Conservation (phyloP, 2,797 vertebrate genomes). For the Dermochelys coriacea region DNA sequence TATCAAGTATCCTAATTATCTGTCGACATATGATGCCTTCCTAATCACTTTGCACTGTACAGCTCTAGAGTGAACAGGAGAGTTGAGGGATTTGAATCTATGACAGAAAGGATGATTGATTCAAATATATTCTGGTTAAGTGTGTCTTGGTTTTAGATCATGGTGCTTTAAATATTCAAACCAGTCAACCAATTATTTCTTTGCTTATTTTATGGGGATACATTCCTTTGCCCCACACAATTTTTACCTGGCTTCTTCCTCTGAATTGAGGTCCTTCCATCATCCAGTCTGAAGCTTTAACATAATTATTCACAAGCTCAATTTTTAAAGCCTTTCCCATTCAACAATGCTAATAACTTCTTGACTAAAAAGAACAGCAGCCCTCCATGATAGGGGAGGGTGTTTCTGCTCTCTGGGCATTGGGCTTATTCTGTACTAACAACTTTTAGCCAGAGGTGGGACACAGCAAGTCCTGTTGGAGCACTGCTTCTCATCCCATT, state of each 20-base stretch:
- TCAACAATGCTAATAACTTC: not conserved
- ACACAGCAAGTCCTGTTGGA: not conserved
- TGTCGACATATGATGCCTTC: not conserved
- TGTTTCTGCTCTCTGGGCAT: not conserved
- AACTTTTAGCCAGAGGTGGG: not conserved
- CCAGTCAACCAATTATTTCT: not conserved
- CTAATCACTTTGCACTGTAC: constrained; percentile 15
- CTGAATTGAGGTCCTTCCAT: not conserved
- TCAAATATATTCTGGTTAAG: not conserved
- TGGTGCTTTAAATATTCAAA: not conserved
- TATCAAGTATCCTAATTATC: constrained; percentile 30
- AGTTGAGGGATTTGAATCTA: not conserved
- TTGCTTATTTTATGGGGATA: not conserved
- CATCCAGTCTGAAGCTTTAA: not conserved
- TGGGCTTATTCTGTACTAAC: not conserved
- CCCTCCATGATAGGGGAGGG: not conserved
- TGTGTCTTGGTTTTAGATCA: not conserved
- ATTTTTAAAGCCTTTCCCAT: not conserved
- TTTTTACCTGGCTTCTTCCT: not conserved
- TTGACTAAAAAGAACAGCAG: not conserved
- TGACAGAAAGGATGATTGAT: not conserved
- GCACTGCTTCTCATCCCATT: not conserved
- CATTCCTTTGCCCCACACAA: not conserved
- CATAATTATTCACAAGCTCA: not conserved
- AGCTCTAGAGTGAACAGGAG: not conserved